These are phyloP conservation scores for Sinonovacula constricta DNA, from an alignment of 1,140 invertebrate species.

Conservation along the genomic window DNA sequence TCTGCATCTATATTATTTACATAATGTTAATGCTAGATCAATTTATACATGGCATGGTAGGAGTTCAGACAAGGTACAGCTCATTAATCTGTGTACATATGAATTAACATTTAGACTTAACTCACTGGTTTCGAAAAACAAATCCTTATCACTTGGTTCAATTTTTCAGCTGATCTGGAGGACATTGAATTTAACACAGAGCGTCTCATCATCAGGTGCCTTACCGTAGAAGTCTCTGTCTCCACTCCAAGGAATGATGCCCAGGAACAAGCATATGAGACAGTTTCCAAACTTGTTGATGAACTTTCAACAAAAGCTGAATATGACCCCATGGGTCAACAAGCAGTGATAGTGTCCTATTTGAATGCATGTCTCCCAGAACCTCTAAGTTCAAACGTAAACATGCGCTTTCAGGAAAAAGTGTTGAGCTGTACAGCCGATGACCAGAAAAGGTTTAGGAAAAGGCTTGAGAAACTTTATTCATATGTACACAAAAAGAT, in stretches of 20 bases:
- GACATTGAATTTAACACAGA: conserved; percentile 59
- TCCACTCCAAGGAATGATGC: conserved; percentile 58
- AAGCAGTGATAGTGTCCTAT: conserved; percentile 45
- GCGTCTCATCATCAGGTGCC: conserved; percentile 59
- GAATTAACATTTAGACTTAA: too few species aligned
- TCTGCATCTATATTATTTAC: too few species aligned
- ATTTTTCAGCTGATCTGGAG: conserved; percentile 53
- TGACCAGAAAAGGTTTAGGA: conserved; percentile 58
- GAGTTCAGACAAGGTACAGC: too few species aligned
- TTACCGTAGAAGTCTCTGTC: conserved; percentile 58
- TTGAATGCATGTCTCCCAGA: conserved; percentile 60
- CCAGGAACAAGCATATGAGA: conserved; percentile 54
- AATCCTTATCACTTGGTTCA: too few species aligned
- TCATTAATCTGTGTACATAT: too few species aligned
- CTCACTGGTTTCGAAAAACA: too few species aligned
- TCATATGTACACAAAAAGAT: not conserved
- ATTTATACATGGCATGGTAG: too few species aligned
- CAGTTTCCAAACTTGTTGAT: conserved; percentile 43
- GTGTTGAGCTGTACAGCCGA: conserved; percentile 59
- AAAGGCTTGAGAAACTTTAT: conserved; percentile 22
- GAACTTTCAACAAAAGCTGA: conserved; percentile 39
- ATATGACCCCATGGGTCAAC: conserved; percentile 10
- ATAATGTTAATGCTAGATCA: too few species aligned
- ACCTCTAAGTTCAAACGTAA: conserved; percentile 37
- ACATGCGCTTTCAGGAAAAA: conserved; percentile 58